Conservation (phyloP, 2,888 invertebrate species). For the Hypena proboscidalis region DNA sequence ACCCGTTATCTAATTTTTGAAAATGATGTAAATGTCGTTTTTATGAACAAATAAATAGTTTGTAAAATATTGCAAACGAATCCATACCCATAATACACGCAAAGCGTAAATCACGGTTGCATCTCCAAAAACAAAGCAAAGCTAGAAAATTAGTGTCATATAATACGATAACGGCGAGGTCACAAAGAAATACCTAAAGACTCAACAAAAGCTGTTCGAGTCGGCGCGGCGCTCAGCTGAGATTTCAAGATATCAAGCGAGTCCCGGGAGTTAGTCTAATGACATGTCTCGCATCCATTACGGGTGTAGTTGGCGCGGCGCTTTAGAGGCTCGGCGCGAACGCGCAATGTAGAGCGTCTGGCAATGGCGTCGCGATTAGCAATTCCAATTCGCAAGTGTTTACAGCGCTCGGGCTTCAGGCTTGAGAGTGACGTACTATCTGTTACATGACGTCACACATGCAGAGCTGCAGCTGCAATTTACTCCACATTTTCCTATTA, state of each 20-base stretch:
- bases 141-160: no score
- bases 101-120: no score
- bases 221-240: background rate
- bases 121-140: no score
- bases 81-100: no score
- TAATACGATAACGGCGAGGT: no score
- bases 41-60: no score
- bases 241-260: background rate
- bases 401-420: conserved; percentile 30
- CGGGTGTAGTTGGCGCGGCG: conserved; percentile 17
- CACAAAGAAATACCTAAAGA: background rate
- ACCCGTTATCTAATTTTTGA: no score
- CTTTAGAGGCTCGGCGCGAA: background rate
- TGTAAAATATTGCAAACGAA: no score
- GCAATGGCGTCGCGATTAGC: conserved; percentile 41
- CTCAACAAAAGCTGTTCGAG: background rate
- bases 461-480: conserved; percentile 6
- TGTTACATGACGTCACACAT: conserved; percentile 7
- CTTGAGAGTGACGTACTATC: conserved; percentile 12
- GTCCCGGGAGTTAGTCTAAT: conserved; percentile 28
- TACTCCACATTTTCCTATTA: background rate
- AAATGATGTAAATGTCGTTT: no score
- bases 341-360: conserved; percentile 37
- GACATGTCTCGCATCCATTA: conserved; percentile 36
- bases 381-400: conserved; percentile 46